A percentile compares a stretch with the other conserved stretches of the same genome.
Evolutionary conservation across 2,888 invertebrate genomes (phyloP).

Genomic region (Galerucella calmariensis): DNA sequence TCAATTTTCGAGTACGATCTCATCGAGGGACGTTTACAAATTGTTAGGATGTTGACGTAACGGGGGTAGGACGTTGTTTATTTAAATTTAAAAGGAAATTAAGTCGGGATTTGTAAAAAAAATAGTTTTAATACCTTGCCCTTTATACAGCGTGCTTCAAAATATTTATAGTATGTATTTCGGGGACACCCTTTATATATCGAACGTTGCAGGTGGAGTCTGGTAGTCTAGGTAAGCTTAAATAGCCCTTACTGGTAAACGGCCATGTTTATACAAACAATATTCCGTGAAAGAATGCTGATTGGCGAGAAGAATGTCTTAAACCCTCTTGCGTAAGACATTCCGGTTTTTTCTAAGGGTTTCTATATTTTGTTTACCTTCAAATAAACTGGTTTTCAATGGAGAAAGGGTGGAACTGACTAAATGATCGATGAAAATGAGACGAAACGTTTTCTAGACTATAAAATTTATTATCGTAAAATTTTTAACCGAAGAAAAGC

Average conservation of each 20-base stretch:
- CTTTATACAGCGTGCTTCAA: too few species aligned
- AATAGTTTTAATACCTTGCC: too few species aligned
- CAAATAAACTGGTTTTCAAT: constrained; percentile 1
- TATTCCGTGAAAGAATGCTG: constrained; percentile 46
- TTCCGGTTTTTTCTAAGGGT: constrained; percentile 39
- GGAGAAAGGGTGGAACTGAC: not conserved
- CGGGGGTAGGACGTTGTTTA: constrained; percentile 12
- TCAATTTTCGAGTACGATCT: constrained; percentile 8
- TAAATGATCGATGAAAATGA: not conserved
- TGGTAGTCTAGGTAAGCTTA: constrained; percentile 6
- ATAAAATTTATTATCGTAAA: not conserved
- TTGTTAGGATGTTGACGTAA: constrained; percentile 11
- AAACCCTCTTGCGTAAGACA: constrained; percentile 39
- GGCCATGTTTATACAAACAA: constrained; percentile 26
- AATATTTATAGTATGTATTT: too few species aligned
- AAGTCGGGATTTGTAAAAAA: not conserved
- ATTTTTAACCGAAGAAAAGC: not conserved
- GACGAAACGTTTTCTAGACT: not conserved
- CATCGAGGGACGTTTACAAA: constrained; percentile 16
- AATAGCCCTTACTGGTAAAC: constrained; percentile 21
- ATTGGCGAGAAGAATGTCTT: constrained; percentile 25
- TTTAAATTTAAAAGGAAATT: constrained; percentile 22
- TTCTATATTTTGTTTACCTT: constrained; percentile 30
- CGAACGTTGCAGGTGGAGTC: constrained; percentile 12
- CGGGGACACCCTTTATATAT: not conserved